phyloP scores from a whole-genome alignment of 2,113 vertebrate genomes.

The Riparia riparia region DNA sequence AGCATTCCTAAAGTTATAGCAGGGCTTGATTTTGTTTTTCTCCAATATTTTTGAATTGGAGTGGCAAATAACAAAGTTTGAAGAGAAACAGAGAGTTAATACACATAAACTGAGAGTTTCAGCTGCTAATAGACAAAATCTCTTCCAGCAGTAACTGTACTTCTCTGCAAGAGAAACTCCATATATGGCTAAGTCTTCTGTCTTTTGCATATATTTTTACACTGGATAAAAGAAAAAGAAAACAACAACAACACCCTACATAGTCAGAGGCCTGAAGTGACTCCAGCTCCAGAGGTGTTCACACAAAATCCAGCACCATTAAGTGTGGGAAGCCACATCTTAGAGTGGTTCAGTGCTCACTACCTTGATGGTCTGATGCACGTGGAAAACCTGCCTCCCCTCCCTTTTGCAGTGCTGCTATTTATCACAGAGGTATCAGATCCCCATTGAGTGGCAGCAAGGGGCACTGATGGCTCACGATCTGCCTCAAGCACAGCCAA shows the following conservation, averaged over 20 bases:
- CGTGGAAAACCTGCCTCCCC: not conserved
- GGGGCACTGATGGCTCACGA: not conserved
- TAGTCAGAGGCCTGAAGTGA: not conserved
- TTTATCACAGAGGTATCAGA: not conserved
- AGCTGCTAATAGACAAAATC: not conserved
- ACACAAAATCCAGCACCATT: conserved; percentile 2
- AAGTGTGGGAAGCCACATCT: conserved; percentile 10
- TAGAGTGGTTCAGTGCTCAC: not conserved
- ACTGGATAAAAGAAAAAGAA: not conserved
- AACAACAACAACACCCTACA: not conserved
- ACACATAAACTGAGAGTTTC: not conserved
- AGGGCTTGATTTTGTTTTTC: not conserved
- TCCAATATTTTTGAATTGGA: not conserved
- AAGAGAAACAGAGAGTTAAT: not conserved
- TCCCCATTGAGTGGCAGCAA: not conserved
- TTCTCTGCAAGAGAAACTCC: not conserved
- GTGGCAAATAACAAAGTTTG: not conserved
- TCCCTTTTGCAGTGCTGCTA: not conserved
- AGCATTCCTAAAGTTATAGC: not conserved
- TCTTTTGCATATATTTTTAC: not conserved
- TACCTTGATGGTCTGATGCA: not conserved
- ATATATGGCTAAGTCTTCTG: not conserved
- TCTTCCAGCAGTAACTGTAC: not conserved
- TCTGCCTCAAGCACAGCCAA: not conserved
- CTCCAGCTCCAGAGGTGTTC: not conserved